Conservation (phyloP, 2,888 invertebrate species). For the Limnephilus auricula region DNA sequence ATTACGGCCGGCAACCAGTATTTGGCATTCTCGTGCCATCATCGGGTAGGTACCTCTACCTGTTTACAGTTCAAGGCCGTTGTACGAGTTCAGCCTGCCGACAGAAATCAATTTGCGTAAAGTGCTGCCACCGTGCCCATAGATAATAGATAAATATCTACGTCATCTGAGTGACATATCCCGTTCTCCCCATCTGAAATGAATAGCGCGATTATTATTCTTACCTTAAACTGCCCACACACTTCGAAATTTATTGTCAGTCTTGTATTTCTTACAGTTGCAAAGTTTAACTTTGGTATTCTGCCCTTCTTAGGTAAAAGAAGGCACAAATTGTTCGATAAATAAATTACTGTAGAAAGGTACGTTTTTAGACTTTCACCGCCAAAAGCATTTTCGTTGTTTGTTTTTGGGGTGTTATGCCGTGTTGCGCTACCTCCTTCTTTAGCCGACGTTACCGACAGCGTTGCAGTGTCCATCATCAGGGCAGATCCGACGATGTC, state of each 20-base stretch:
- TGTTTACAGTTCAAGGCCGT: conserved; percentile 16
- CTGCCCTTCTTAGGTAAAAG: background rate
- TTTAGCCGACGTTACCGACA: too few relatives aligned
- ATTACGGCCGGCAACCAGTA: background rate
- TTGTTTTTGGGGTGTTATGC: too few relatives aligned
- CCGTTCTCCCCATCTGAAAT: conserved; percentile 35
- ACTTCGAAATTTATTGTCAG: background rate
- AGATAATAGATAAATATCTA: conserved; percentile 7
- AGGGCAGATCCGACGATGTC: too few relatives aligned
- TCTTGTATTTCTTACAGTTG: background rate
- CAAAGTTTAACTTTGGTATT: background rate
- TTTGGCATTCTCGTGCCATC: background rate
- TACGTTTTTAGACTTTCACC: too few relatives aligned
- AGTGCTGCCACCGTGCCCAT: conserved; percentile 6
- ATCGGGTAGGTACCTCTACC: background rate
- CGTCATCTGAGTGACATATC: conserved; percentile 39
- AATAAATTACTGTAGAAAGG: too few relatives aligned
- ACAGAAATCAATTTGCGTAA: conserved; percentile 43
- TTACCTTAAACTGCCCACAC: background rate
- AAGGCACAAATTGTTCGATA: background rate
- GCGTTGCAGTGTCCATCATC: too few relatives aligned
- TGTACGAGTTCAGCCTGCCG: background rate
- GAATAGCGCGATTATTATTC: conserved; percentile 33
- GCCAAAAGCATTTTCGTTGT: too few relatives aligned
- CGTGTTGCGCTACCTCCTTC: too few relatives aligned